phyloP scores from a whole-genome alignment of 2,888 invertebrate genomes.

The Hypena proboscidalis region DNA sequence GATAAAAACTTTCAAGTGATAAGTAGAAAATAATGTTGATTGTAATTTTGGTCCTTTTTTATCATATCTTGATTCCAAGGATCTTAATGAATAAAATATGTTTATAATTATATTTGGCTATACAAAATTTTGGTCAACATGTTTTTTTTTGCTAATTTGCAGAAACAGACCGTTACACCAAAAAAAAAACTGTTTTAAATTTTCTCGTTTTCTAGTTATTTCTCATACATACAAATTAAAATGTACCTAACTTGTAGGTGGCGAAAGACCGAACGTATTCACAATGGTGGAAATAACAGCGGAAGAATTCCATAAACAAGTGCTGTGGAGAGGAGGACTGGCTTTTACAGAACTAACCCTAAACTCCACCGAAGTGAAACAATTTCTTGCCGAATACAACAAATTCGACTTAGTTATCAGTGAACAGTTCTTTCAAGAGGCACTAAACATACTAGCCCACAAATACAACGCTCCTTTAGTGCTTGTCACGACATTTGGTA shows the following conservation, averaged over 20 bases:
- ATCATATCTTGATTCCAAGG: too few species aligned
- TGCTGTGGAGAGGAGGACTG: slow-evolving; percentile 68
- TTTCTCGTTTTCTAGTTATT: too few species aligned
- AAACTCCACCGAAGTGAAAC: slow-evolving; percentile 61
- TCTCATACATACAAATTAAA: not conserved
- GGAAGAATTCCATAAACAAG: slow-evolving; percentile 63
- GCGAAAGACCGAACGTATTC: slow-evolving; percentile 70
- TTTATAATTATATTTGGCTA: not conserved
- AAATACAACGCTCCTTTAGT: slow-evolving; percentile 75
- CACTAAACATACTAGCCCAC: slow-evolving; percentile 70
- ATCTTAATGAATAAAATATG: too few species aligned
- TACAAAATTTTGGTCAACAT: not conserved
- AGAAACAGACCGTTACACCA: too few species aligned
- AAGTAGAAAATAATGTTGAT: too few species aligned
- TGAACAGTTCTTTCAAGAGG: slow-evolving; percentile 81
- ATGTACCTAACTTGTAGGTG: slow-evolving; percentile 51
- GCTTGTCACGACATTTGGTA: slow-evolving; percentile 71
- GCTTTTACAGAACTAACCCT: slow-evolving; percentile 66
- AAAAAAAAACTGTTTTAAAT: too few species aligned
- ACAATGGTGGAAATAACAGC: slow-evolving; percentile 65
- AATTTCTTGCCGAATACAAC: slow-evolving; percentile 61
- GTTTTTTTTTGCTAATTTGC: not conserved
- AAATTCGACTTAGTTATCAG: slow-evolving; percentile 76
- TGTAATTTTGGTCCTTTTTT: too few species aligned
- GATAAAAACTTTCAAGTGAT: too few species aligned